phyloP scores from a whole-genome alignment of 2,113 vertebrate genomes.

The Rhinolophus ferrumequinum region DNA sequence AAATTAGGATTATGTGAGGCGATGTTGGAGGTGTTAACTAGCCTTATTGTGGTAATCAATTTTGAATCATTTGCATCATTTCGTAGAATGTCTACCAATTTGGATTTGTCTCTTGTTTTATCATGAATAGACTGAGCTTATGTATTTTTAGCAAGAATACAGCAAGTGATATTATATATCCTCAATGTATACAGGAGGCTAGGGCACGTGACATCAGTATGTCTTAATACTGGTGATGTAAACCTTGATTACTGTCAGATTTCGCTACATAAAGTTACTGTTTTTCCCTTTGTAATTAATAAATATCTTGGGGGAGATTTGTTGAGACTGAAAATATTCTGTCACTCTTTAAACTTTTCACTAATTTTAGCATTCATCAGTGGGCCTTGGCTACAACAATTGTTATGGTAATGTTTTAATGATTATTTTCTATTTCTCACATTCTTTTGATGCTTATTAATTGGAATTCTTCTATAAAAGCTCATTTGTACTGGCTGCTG shows the following conservation, averaged over 20 bases:
- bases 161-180: neutral
- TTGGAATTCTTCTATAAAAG: neutral
- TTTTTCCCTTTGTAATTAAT: constrained; percentile 24
- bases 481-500: neutral
- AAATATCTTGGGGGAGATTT: neutral
- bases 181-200: neutral
- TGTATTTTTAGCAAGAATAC: neutral
- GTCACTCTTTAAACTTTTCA: neutral
- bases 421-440: neutral
- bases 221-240: neutral
- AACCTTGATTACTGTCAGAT: neutral
- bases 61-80: neutral
- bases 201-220: neutral
- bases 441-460: neutral
- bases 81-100: neutral
- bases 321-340: neutral
- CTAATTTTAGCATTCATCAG: constrained; percentile 5
- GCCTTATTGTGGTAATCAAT: neutral
- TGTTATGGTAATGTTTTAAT: neutral
- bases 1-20: neutral
- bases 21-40: neutral
- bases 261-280: neutral
- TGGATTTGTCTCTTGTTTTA: neutral
- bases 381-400: neutral
- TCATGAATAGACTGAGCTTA: neutral